A percentile compares a stretch with the other conserved stretches of the same genome.
phyloP scores from a whole-genome alignment of 2,113 vertebrate genomes.

The Lagopus muta region DNA sequence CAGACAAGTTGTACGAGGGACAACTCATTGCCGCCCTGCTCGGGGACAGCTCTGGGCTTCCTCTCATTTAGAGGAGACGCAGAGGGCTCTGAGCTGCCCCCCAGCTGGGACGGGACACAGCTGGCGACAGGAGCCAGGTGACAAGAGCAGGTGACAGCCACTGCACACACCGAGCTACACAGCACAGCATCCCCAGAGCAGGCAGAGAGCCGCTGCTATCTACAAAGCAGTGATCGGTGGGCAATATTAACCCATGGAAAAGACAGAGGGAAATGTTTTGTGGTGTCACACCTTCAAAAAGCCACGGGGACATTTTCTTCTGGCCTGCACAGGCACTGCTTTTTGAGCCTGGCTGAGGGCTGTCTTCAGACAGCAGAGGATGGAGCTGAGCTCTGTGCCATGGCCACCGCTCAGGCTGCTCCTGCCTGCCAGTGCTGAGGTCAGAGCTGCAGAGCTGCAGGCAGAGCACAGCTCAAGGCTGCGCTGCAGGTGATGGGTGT shows the following conservation, averaged over 20 bases:
- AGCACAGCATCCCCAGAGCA: not conserved
- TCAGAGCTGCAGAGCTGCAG: not conserved
- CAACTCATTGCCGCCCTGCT: not conserved
- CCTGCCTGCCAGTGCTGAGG: not conserved
- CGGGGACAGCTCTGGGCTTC: not conserved
- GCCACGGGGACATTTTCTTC: not conserved
- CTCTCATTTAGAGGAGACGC: not conserved
- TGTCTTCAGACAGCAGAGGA: not conserved
- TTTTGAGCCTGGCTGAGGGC: not conserved
- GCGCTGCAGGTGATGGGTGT: conserved; percentile 41
- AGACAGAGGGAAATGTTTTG: conserved; percentile 41
- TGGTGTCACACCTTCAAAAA: not conserved
- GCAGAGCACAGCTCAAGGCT: not conserved
- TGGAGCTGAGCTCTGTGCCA: not conserved
- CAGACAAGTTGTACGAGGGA: not conserved
- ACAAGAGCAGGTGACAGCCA: not conserved
- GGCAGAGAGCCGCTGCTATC: not conserved
- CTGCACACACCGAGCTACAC: no score
- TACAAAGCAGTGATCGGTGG: conserved; percentile 26
- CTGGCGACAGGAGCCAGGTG: not conserved
- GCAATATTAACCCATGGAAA: conserved; percentile 31
- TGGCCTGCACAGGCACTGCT: not conserved
- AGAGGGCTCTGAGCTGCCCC: not conserved
- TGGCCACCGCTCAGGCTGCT: accelerated
- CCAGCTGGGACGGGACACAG: not conserved